These are phyloP conservation scores for Pterois miles DNA, from an alignment of 2,797 vertebrate species.

Conservation along the genomic window DNA sequence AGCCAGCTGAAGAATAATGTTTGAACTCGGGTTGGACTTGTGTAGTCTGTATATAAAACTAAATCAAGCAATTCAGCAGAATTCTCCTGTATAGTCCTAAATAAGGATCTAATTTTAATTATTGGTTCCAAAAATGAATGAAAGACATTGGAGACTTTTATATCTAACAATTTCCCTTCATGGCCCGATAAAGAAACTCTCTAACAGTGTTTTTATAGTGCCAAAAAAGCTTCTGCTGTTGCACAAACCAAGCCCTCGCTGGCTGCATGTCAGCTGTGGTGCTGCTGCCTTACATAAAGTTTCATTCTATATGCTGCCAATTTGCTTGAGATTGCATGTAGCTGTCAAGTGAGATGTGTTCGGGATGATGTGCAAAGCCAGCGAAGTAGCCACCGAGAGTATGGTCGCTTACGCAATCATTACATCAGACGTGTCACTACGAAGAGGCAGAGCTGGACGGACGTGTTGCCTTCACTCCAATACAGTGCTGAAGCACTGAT, in stretches of 20 bases:
- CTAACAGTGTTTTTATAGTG: not conserved
- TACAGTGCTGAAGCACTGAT: not conserved
- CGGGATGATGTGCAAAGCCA: slow-evolving; percentile 34
- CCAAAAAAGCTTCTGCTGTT: not conserved
- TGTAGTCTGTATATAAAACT: not conserved
- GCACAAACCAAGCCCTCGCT: not conserved
- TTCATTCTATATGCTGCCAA: slow-evolving; percentile 2
- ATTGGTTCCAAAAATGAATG: slow-evolving; percentile 7
- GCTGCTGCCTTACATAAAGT: slow-evolving; percentile 12
- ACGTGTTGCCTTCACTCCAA: slow-evolving; percentile 29
- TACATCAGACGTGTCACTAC: slow-evolving; percentile 63
- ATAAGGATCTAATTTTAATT: not conserved
- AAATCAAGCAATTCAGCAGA: not conserved
- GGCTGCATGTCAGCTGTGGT: not conserved
- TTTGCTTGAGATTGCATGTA: slow-evolving; percentile 33
- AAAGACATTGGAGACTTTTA: not conserved
- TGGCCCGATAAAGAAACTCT: not conserved
- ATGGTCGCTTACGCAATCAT: slow-evolving; percentile 58
- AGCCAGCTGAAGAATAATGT: slow-evolving; percentile 16
- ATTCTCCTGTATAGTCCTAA: not conserved
- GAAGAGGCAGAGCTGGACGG: slow-evolving; percentile 34
- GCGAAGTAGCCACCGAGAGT: slow-evolving; percentile 36
- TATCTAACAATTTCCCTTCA: not conserved
- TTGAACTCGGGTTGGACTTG: not conserved
- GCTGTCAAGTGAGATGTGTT: slow-evolving; percentile 29